phyloP scores from a whole-genome alignment of 2,113 vertebrate genomes.

The Azemiops feae region DNA sequence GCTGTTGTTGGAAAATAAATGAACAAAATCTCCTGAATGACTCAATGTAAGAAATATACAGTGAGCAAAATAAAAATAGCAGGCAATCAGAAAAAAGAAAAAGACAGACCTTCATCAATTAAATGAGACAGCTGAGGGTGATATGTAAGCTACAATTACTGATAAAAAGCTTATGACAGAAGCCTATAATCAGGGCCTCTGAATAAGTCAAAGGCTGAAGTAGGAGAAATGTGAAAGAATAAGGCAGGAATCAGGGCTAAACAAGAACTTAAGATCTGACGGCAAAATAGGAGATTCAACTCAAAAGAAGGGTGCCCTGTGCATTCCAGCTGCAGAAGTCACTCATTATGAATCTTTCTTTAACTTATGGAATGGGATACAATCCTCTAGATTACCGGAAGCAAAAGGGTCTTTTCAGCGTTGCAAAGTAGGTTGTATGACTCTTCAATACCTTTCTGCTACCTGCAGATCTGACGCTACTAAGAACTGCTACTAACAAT shows the following conservation, averaged over 20 bases:
- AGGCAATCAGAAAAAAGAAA: conserved; percentile 20
- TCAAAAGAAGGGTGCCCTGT: background rate
- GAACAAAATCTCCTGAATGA: conserved; percentile 50
- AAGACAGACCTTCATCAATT: conserved; percentile 33
- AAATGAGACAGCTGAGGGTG: conserved; percentile 37
- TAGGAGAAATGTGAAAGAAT: background rate
- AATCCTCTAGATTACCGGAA: background rate
- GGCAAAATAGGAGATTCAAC: background rate
- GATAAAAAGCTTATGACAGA: background rate
- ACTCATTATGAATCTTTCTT: background rate
- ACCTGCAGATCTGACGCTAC: background rate
- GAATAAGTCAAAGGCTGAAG: background rate
- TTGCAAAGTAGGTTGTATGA: background rate
- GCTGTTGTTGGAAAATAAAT: conserved; percentile 36
- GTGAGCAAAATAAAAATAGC: conserved; percentile 35
- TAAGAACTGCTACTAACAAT: background rate
- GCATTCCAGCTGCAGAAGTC: background rate
- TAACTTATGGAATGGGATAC: background rate
- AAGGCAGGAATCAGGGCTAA: background rate
- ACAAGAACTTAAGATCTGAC: background rate
- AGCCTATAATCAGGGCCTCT: background rate
- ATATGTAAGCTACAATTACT: background rate
- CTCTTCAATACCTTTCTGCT: background rate
- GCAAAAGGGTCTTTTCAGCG: background rate
- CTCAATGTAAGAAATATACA: background rate